Conservation (phyloP, 2,113 vertebrate genomes). For the Anolis sagrei region DNA sequence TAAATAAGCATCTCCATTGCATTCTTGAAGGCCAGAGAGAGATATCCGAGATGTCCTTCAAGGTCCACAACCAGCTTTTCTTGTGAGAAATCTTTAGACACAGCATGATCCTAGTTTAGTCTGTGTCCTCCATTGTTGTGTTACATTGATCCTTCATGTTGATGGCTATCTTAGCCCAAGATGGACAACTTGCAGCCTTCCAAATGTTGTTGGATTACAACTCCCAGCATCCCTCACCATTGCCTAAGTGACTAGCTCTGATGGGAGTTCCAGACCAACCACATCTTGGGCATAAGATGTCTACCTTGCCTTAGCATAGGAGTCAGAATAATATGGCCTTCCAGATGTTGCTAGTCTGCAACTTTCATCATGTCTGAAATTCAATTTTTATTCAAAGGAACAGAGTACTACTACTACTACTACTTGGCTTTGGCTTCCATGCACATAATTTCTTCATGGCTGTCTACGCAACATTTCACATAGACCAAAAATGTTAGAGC, state of each 20-base stretch:
- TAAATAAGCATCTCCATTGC: background rate
- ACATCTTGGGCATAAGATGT: background rate
- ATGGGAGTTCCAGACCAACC: background rate
- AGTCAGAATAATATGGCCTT: background rate
- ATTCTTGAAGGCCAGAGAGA: background rate
- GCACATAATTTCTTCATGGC: too few species aligned
- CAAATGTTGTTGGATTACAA: too few species aligned
- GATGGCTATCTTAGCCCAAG: background rate
- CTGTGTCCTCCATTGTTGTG: too few species aligned
- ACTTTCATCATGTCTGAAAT: background rate
- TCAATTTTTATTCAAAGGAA: too few species aligned
- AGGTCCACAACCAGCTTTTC: background rate
- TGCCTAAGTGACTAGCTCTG: background rate
- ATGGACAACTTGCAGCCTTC: background rate
- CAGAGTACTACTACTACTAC: too few species aligned
- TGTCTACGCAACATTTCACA: too few species aligned
- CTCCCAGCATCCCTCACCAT: background rate
- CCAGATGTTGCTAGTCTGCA: background rate
- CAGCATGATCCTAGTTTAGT: too few species aligned
- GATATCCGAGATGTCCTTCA: background rate
- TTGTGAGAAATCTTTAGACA: too few species aligned
- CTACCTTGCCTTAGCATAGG: background rate
- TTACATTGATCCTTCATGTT: background rate
- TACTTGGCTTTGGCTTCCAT: too few species aligned
- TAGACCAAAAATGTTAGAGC: too few species aligned